These are phyloP conservation scores for Tinamus major DNA, from an alignment of 2,797 vertebrate species.

Conservation along the genomic window DNA sequence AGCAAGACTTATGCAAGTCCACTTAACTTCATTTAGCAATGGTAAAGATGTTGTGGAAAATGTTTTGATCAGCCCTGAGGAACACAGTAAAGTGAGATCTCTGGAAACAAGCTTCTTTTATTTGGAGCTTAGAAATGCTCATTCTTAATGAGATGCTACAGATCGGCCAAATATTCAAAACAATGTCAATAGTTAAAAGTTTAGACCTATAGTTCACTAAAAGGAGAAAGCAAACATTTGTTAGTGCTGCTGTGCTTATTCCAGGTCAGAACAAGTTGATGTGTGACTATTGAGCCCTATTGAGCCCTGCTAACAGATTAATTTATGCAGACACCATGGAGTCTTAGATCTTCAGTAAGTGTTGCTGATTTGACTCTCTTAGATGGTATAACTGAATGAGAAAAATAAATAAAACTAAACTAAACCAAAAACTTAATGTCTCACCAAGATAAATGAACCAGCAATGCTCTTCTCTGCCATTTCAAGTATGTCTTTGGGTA, in stretches of 20 bases:
- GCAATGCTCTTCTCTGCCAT: not conserved
- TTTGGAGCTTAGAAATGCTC: not conserved
- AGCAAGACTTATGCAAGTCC: not conserved
- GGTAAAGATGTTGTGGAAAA: not conserved
- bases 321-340: not conserved
- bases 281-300: not conserved
- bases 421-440: not conserved
- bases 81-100: not conserved
- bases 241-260: not conserved
- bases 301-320: not conserved
- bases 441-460: not conserved
- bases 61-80: not conserved
- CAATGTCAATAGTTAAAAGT: not conserved
- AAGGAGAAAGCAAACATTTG: not conserved
- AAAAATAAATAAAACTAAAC: not conserved
- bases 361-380: not conserved
- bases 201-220: not conserved
- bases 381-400: not conserved
- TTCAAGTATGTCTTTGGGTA: not conserved
- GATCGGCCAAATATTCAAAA: not conserved
- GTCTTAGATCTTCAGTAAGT: not conserved
- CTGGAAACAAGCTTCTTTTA: not conserved
- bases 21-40: not conserved
- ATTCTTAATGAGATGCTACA: not conserved
- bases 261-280: not conserved